These are phyloP conservation scores for Muntiacus muntjak DNA, from an alignment of 2,113 vertebrate species.

Conservation along the genomic window DNA sequence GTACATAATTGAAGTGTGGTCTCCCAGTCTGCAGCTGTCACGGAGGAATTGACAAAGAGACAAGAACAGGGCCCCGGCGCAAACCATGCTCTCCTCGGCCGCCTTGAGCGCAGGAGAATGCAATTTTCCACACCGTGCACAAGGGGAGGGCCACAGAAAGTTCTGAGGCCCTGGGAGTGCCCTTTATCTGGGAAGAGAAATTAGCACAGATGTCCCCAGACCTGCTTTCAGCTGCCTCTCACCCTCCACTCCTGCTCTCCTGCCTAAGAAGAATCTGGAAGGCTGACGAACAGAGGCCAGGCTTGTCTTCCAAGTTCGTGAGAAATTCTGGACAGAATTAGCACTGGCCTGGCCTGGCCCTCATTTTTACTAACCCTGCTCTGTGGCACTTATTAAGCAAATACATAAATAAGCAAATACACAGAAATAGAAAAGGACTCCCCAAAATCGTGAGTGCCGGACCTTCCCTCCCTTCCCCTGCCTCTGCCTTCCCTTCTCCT, in stretches of 20 bases:
- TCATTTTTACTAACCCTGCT: neutral
- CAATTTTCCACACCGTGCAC: slow-evolving; percentile 33
- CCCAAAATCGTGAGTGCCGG: fast-evolving
- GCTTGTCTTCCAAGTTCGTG: neutral
- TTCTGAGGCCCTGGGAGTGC: neutral
- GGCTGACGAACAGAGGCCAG: neutral
- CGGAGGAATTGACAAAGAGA: slow-evolving; percentile 25
- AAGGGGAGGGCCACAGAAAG: neutral
- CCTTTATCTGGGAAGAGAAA: neutral
- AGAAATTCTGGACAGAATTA: neutral
- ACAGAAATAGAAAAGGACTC: neutral
- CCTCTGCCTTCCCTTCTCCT: neutral
- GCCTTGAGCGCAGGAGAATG: neutral
- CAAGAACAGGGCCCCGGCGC: neutral
- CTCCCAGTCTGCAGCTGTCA: slow-evolving; percentile 35
- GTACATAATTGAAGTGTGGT: slow-evolving; percentile 58
- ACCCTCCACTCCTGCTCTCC: neutral
- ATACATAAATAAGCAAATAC: neutral
- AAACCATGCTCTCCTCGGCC: neutral
- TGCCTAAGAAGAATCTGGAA: neutral
- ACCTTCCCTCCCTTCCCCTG: neutral
- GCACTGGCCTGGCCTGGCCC: neutral
- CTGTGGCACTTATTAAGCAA: neutral
- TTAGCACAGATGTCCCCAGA: neutral
- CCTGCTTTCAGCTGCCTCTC: neutral